A percentile compares a stretch with the other conserved stretches of the same genome.
phyloP scores from a whole-genome alignment of 2,888 invertebrate species.

The Quadriops clusia region DNA sequence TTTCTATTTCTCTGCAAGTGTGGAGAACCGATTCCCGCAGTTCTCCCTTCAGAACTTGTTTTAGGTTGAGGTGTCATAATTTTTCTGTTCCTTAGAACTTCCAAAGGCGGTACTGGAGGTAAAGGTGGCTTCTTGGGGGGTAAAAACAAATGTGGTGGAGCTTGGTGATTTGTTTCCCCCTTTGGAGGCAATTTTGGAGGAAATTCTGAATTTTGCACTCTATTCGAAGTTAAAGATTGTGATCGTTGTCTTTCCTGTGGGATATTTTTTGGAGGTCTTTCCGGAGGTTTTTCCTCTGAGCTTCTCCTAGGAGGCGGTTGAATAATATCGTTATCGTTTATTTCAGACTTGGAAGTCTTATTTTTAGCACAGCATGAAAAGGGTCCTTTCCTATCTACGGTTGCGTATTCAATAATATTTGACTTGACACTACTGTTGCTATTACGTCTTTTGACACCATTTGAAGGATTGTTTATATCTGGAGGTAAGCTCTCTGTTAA shows the following conservation, averaged over 20 bases:
- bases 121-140: constrained; percentile 63
- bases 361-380: constrained; percentile 59
- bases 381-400: constrained; percentile 57
- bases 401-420: constrained; percentile 58
- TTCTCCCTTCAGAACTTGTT: constrained; percentile 39
- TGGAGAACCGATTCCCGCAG: constrained; percentile 52
- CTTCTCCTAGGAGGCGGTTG: constrained; percentile 52
- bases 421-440: constrained; percentile 43
- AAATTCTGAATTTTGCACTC: constrained; percentile 20
- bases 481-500: constrained; percentile 11
- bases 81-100: constrained; percentile 46
- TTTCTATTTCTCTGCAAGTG: constrained; percentile 49
- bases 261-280: constrained; percentile 53
- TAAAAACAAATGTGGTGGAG: constrained; percentile 42
- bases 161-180: constrained; percentile 34
- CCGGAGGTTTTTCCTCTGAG: constrained; percentile 49
- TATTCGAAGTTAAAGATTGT: constrained; percentile 38
- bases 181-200: constrained; percentile 46
- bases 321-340: constrained; percentile 33
- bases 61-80: constrained; percentile 28
- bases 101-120: constrained; percentile 56
- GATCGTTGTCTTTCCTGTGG: constrained; percentile 44
- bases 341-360: constrained; percentile 38
- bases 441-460: constrained; percentile 28
- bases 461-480: constrained; percentile 5